These are phyloP conservation scores for Brachionus plicatilis DNA, from an alignment of 1,140 invertebrate genomes.

Conservation along the genomic window DNA sequence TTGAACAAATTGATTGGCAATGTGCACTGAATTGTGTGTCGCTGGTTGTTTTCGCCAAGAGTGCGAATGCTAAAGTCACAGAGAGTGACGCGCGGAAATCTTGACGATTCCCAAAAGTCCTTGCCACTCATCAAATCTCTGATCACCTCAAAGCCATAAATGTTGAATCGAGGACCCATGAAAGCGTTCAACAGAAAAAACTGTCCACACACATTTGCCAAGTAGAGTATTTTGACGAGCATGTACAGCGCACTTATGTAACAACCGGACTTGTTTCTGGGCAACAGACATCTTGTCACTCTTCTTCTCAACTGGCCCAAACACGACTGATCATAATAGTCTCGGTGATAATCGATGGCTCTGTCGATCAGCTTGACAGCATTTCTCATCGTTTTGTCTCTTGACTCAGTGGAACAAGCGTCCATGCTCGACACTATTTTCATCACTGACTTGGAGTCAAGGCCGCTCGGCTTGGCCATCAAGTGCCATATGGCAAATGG, in stretches of 20 bases:
- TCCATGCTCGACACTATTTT: slow-evolving; percentile 12
- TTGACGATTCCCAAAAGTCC: slow-evolving; percentile 41
- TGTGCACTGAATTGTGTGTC: slow-evolving; percentile 46
- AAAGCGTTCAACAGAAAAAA: slow-evolving; percentile 48
- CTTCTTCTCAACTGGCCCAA: not conserved
- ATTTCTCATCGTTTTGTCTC: slow-evolving; percentile 16
- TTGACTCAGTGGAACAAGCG: not conserved
- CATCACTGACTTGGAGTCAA: slow-evolving; percentile 35
- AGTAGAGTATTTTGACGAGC: slow-evolving; percentile 47
- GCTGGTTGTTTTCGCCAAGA: slow-evolving; percentile 44
- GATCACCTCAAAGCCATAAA: slow-evolving; percentile 44
- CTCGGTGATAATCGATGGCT: slow-evolving; percentile 31
- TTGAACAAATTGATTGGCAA: slow-evolving; percentile 45
- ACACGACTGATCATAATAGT: slow-evolving; percentile 5
- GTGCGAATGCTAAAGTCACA: slow-evolving; percentile 45
- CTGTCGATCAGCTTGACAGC: slow-evolving; percentile 33
- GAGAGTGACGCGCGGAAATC: slow-evolving; percentile 45
- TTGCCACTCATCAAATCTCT: slow-evolving; percentile 42
- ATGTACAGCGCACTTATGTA: slow-evolving; percentile 50
- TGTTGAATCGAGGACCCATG: slow-evolving; percentile 44
- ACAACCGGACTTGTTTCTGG: slow-evolving; percentile 47
- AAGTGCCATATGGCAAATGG: slow-evolving; percentile 41
- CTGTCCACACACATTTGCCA: slow-evolving; percentile 45
- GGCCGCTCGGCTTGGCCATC: slow-evolving; percentile 15
- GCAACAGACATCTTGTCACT: not conserved